Base-by-base conservation (phyloP, 1,140 invertebrate species). In the Goniozus legneri region DNA sequence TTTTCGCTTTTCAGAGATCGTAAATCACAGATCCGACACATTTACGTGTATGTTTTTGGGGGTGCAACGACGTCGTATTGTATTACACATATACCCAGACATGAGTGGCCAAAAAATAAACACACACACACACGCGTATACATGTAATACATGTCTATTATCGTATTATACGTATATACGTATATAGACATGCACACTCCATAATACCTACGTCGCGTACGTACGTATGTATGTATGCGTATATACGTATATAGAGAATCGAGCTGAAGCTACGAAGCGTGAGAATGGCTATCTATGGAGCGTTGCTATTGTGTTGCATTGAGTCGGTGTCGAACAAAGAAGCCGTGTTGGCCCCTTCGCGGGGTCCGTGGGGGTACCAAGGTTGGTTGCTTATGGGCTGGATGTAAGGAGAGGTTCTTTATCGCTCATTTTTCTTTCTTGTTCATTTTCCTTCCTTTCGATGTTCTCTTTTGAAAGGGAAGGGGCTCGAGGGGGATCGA, bases 271-370 rank as follows among this genome's bases (percentile, higher is more conserved):
- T 67, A 65, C 60, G 56, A 68, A 68, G 65, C 67, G 67, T 71
- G 62, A 67, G 56, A 67, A 64, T 58, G 50, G 61, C 68, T 66
- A 69, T 71, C 67, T 69, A 71, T 63, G 62, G 62, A 71, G 62
- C 60, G 56, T 68, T 64, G 65, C 68, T 69, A 63, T 69, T 65
- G 60, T 65, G 56, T 67, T 67, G 65, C 65, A 54, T 50, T 50
- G 57, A 37, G 48, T 44, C 43, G 58, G 65, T 69, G 65, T 68
- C 56, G 58, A 57, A 56, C 45, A 50, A 59, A 59, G 56, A 59
- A 59, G 55, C 55, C 51, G 47, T 44, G 47, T n/a, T n/a, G n/a
- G n/a, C n/a, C n/a, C n/a, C n/a, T n/a, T n/a, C n/a, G n/a, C n/a
- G n/a, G n/a, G n/a, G n/a, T n/a, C n/a, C n/a, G n/a, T n/a, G n/a